Conservation (phyloP, 2,113 vertebrate species). For the Tringa solitaria region DNA sequence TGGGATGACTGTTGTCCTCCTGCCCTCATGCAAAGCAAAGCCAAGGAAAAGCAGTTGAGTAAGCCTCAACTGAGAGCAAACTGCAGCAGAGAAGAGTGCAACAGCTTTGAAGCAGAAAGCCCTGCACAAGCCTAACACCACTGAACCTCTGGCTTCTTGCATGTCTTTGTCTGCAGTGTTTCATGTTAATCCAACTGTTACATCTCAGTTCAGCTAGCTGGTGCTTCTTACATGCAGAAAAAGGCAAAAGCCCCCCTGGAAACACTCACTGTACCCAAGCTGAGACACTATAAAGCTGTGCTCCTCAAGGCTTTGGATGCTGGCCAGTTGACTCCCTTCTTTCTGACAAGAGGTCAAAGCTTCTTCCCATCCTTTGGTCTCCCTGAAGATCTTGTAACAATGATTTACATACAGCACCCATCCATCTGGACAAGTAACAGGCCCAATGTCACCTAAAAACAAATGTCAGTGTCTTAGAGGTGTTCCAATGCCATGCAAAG, state of each 20-base stretch:
- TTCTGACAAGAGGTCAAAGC: constrained; percentile 81
- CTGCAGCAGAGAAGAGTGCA: background rate
- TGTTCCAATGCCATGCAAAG: background rate
- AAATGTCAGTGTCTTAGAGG: background rate
- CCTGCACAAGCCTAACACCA: too few species aligned
- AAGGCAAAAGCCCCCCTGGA: background rate
- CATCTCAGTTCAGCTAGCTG: background rate
- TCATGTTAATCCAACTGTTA: background rate
- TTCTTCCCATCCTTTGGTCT: constrained; percentile 79
- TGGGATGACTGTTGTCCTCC: background rate
- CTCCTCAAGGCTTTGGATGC: constrained; percentile 86
- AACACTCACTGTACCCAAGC: constrained; percentile 85
- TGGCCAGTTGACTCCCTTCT: constrained; percentile 84
- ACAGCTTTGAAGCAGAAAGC: background rate
- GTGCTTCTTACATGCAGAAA: background rate
- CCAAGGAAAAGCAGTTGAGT: background rate
- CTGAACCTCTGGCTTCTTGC: background rate
- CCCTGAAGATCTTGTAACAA: constrained; percentile 86
- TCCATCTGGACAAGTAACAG: constrained; percentile 75
- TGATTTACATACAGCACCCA: constrained; percentile 83
- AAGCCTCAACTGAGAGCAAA: background rate
- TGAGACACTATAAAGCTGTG: constrained; percentile 88
- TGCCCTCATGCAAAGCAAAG: background rate
- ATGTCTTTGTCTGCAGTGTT: background rate
- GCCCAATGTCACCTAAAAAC: constrained; percentile 21